Conservation (phyloP, 1,140 invertebrate species). For the Cydia strobilella region DNA sequence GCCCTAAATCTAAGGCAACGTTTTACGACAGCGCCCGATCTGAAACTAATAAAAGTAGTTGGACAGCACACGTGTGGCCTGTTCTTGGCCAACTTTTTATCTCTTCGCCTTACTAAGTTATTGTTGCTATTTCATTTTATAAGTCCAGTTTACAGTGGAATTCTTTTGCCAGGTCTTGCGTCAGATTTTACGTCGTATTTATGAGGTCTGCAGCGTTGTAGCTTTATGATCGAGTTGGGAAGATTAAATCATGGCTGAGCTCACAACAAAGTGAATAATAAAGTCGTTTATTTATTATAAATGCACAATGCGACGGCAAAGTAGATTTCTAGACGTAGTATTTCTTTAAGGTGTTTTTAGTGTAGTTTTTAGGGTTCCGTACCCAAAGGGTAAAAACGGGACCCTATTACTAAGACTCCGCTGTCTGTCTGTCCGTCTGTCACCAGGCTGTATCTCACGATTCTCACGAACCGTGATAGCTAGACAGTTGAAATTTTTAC, state of each 20-base stretch:
- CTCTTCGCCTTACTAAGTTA: conserved; percentile 14
- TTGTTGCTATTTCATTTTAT: conserved; percentile 32
- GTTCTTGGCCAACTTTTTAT: conserved; percentile 30
- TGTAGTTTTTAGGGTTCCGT: too few species aligned
- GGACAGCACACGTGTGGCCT: conserved; percentile 30
- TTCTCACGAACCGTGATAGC: too few species aligned
- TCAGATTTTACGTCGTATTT: conserved; percentile 20
- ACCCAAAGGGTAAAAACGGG: too few species aligned
- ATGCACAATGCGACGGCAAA: conserved; percentile 3
- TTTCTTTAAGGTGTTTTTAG: neutral
- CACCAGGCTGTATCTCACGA: too few species aligned
- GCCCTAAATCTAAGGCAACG: conserved; percentile 14
- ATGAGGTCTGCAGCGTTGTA: conserved; percentile 19
- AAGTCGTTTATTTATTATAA: conserved; percentile 28
- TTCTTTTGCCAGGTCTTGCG: conserved; percentile 12
- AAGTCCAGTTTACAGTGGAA: conserved; percentile 28
- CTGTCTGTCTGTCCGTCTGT: too few species aligned
- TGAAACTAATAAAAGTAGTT: conserved; percentile 33
- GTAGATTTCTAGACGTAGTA: neutral
- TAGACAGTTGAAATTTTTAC: too few species aligned
- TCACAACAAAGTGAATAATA: conserved; percentile 26
- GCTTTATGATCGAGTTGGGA: conserved; percentile 30
- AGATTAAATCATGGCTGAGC: conserved; percentile 30
- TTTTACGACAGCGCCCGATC: conserved; percentile 23
- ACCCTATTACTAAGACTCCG: too few species aligned